These are phyloP conservation scores for Sebastes melanostomus DNA, from an alignment of 2,797 vertebrate species.

Conservation along the genomic window DNA sequence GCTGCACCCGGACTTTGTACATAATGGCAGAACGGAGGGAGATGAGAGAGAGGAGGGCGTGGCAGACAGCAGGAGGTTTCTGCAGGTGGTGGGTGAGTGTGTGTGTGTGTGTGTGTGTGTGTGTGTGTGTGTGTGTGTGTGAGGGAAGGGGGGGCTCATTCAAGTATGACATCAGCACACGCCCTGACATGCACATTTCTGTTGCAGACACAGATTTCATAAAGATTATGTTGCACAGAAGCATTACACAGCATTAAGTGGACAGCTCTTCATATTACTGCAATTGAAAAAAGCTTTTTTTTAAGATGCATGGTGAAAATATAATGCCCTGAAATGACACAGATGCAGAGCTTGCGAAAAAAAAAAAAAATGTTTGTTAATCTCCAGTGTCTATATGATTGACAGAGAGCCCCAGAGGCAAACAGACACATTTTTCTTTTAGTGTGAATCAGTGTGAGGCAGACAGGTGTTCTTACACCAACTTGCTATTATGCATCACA, in stretches of 20 bases:
- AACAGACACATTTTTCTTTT: neutral
- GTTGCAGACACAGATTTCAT: neutral
- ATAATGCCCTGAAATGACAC: neutral
- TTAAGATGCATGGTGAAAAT: neutral
- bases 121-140: neutral
- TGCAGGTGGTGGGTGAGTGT: slow-evolving; percentile 1
- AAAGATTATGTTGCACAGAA: neutral
- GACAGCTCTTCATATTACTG: neutral
- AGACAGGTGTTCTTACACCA: slow-evolving; percentile 2
- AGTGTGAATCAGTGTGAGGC: slow-evolving; percentile 3
- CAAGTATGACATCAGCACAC: neutral
- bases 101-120: neutral
- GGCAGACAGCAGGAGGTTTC: neutral
- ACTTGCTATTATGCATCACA: neutral
- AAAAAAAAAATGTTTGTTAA: neutral
- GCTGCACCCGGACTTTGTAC: slow-evolving; percentile 32
- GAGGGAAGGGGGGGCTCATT: neutral
- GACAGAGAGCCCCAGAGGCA: neutral
- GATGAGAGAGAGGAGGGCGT: neutral
- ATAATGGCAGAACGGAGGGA: slow-evolving; percentile 24
- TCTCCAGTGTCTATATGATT: neutral
- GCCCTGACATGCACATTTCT: slow-evolving; percentile 5
- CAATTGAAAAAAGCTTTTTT: neutral
- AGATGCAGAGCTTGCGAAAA: neutral
- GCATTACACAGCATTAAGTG: no score